These are phyloP conservation scores for Umimayanthus chanpuru DNA, from an alignment of 92 coral and sea anemone genomes.

Conservation along the genomic window DNA sequence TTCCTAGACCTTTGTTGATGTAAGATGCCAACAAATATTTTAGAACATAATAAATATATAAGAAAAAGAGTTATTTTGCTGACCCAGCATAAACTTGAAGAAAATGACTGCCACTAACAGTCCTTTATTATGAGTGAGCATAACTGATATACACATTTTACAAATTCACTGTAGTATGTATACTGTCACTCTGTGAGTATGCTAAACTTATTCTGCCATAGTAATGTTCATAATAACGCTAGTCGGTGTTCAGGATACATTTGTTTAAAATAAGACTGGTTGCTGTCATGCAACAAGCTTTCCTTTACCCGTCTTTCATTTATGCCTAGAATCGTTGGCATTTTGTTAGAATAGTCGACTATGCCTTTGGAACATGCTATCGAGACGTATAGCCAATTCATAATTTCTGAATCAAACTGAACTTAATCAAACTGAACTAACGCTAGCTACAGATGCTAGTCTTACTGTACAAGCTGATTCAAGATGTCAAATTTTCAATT, in stretches of 20 bases:
- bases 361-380: constrained; percentile 27
- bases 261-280: constrained; percentile 18
- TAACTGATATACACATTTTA: constrained; percentile 26
- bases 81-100: constrained; percentile 11
- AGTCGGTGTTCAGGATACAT: background rate
- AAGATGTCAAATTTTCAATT: constrained; percentile 20
- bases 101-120: constrained; percentile 32
- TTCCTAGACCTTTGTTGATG: constrained; percentile 45
- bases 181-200: constrained; percentile 28
- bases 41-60: constrained; percentile 43
- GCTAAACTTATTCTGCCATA: constrained; percentile 12
- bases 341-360: constrained; percentile 32
- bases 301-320: constrained; percentile 28
- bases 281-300: constrained; percentile 34
- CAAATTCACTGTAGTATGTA: constrained; percentile 13
- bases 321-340: constrained; percentile 27
- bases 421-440: constrained; percentile 30
- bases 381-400: constrained; percentile 26
- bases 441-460: constrained; percentile 32
- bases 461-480: constrained; percentile 22
- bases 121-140: constrained; percentile 35
- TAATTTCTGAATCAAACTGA: constrained; percentile 23
- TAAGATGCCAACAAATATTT: constrained; percentile 43
- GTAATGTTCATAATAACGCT: constrained; percentile 13
- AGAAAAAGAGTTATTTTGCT: constrained; percentile 18